Evolutionary conservation across 2,797 vertebrate genomes (phyloP).

Genomic region (Diplodus sargus): DNA sequence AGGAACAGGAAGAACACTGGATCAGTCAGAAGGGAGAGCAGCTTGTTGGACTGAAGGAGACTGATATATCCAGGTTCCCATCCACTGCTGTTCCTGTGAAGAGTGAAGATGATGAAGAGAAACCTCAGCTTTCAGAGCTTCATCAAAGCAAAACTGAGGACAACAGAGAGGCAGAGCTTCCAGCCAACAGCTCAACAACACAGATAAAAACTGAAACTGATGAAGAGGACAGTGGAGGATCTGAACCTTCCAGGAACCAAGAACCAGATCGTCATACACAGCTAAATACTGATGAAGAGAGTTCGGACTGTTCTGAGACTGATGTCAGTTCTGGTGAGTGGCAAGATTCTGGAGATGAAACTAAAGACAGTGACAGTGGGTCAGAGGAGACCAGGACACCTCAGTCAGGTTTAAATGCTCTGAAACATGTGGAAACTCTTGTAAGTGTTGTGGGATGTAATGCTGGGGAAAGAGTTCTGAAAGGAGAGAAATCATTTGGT

Average conservation of each 20-base stretch:
- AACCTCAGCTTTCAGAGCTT: neutral
- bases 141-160: constrained; percentile 9
- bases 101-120: too few relatives aligned
- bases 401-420: too few relatives aligned
- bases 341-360: neutral
- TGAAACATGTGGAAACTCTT: too few relatives aligned
- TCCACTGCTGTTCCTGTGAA: constrained; percentile 7
- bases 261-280: neutral
- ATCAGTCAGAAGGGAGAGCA: too few relatives aligned
- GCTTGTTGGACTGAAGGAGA: too few relatives aligned
- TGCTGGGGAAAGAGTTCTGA: too few relatives aligned
- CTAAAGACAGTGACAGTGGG: too few relatives aligned
- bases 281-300: constrained; percentile 3
- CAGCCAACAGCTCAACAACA: neutral
- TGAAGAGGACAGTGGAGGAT: constrained; percentile 4
- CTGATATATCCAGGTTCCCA: neutral
- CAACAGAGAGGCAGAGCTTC: neutral
- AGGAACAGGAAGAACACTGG: too few relatives aligned
- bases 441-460: too few relatives aligned
- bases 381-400: too few relatives aligned
- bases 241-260: neutral
- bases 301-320: neutral
- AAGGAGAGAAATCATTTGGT: too few relatives aligned
- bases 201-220: constrained; percentile 16
- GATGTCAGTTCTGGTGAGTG: neutral